Percentiles rank a stretch among this genome's conserved stretches.
phyloP scores from a whole-genome alignment of 2,888 invertebrate species.

The Myopa testacea region DNA sequence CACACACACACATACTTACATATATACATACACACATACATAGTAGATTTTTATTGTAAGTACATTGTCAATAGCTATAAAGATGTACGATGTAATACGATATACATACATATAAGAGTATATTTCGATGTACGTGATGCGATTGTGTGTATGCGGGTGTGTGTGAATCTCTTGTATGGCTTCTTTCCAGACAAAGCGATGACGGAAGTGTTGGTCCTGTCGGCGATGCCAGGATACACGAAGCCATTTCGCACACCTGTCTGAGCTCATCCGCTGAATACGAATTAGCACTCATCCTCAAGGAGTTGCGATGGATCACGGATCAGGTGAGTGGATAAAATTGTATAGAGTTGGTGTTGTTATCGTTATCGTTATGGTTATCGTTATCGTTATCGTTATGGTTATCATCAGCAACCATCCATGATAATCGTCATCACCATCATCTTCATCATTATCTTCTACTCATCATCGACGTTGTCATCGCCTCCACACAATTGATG shows the following conservation, averaged over 20 bases:
- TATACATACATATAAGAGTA: too few species aligned
- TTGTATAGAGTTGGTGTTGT: neutral
- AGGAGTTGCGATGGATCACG: slow-evolving; percentile 92
- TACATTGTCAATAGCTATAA: too few species aligned
- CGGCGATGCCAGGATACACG: slow-evolving; percentile 75
- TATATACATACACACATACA: too few species aligned
- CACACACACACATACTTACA: too few species aligned
- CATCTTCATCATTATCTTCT: too few species aligned
- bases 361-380: neutral
- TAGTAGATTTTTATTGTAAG: too few species aligned
- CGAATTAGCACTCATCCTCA: slow-evolving; percentile 92
- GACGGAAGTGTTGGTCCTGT: slow-evolving; percentile 70
- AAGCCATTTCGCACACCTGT: slow-evolving; percentile 83
- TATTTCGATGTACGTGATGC: too few species aligned
- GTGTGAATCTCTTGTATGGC: neutral
- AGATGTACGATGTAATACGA: too few species aligned
- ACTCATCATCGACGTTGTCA: too few species aligned
- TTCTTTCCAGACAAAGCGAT: slow-evolving; percentile 62
- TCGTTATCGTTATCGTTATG: neutral
- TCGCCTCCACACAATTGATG: too few species aligned
- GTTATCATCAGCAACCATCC: too few species aligned
- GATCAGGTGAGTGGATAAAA: slow-evolving; percentile 75
- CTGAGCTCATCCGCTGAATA: slow-evolving; percentile 85
- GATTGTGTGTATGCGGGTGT: neutral
- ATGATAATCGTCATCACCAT: too few species aligned